Evolutionary conservation across 2,888 invertebrate genomes (phyloP), one percentile per base, ranked within the genome.

Genomic region (Neuroscelio doddi): DNA sequence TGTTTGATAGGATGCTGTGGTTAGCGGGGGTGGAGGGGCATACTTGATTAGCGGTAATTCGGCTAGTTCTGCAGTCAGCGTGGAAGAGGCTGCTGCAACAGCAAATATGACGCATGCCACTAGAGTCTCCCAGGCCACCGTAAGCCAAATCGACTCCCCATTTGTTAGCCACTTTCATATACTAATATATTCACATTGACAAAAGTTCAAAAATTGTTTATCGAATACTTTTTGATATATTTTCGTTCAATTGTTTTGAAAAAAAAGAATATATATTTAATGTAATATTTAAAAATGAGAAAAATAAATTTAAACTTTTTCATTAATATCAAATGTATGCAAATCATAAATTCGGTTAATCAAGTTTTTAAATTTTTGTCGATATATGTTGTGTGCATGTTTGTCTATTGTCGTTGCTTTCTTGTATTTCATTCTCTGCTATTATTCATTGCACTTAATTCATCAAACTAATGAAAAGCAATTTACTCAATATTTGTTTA

Each of bases 111-210:
- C 92, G 76, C 93, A 93, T 85, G 93, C 93, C 79, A 94, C 91
- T 83, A 88, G 92, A 85, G 93, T 93, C 81, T 94, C 93, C 82
- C 93, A 94, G 84, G 96, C 96, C 85, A 97, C 97, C 86, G 97
- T 95, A 90, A 91, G 92, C 87, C 74, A 75, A 78, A 77, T 71
- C 75, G 77, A 79, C 75, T 80, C 77, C 77, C 78, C 74, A 74
- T 79, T 81, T 81, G 75, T 78, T 80, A 77, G 78, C 78, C 78
- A 77, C 68, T 73, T 73, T 76, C 69, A 69, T 74, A 57, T 56
- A 30, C 52, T 59, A 57, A 59, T 59, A 52, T 10, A 30, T 38
- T 12, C 32, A 29, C 17, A 3, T n/a, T 32, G 46, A 42, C 46
- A 50, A 46, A 52, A 64, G 47, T 64, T 49, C 44, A 17, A 32